These are phyloP conservation scores for Oscheius sp. DNA, from an alignment of 1,140 invertebrate genomes.

Conservation along the genomic window DNA sequence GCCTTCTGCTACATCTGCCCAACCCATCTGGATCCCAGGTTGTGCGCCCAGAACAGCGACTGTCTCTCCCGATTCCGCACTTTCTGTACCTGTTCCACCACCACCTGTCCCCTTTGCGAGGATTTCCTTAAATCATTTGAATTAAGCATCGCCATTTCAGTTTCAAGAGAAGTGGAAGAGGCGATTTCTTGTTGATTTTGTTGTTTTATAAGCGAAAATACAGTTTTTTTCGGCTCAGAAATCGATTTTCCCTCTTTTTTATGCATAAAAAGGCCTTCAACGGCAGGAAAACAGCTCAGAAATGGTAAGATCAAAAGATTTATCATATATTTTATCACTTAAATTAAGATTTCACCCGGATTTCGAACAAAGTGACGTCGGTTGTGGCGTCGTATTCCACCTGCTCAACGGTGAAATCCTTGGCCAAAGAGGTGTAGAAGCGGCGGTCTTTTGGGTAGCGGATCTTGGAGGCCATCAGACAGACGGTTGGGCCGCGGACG, in stretches of 20 bases:
- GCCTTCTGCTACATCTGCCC: not conserved
- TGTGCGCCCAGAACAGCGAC: not conserved
- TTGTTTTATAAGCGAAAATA: too few relatives aligned
- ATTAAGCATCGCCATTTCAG: too few relatives aligned
- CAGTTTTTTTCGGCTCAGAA: too few relatives aligned
- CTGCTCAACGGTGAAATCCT: not conserved
- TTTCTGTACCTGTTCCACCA: not conserved
- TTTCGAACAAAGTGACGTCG: not conserved
- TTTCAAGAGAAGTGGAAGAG: too few relatives aligned
- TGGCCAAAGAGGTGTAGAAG: not conserved
- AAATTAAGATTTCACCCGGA: too few relatives aligned
- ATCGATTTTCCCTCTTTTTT: too few relatives aligned
- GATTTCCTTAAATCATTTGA: not conserved
- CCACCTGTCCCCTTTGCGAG: not conserved
- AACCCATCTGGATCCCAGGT: not conserved
- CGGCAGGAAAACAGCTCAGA: too few relatives aligned
- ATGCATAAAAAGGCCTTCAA: too few relatives aligned
- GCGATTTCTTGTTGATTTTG: too few relatives aligned
- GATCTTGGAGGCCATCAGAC: not conserved
- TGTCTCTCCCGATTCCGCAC: not conserved
- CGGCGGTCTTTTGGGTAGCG: constrained; percentile 3
- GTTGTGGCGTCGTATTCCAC: not conserved
- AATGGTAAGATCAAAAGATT: too few relatives aligned
- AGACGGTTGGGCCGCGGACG: not conserved
- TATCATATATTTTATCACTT: too few relatives aligned